Conservation (phyloP, 2,113 vertebrate species). For the Podiceps cristatus region DNA sequence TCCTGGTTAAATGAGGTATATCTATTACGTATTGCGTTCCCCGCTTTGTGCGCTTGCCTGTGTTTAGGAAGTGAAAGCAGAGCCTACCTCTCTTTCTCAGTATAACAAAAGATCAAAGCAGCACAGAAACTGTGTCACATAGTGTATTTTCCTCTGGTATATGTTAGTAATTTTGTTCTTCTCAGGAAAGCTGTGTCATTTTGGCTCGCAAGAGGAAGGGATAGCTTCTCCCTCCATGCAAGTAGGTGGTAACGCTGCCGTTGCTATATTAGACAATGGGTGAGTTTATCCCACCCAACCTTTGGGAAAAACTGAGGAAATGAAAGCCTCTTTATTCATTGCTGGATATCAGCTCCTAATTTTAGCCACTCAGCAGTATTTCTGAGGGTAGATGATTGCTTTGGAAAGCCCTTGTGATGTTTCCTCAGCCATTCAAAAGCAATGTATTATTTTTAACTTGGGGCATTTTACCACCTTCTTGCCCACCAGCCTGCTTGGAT, state of each 20-base stretch:
- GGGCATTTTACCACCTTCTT: slow-evolving; percentile 31
- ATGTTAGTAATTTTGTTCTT: not conserved
- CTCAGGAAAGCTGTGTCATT: not conserved
- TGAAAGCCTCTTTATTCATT: not conserved
- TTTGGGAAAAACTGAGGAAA: not conserved
- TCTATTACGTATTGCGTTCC: not conserved
- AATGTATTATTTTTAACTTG: slow-evolving; percentile 30
- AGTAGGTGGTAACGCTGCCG: not conserved
- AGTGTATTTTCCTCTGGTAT: not conserved
- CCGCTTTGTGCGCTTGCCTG: not conserved
- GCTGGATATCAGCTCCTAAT: not conserved
- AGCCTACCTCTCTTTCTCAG: not conserved
- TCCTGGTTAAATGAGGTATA: not conserved
- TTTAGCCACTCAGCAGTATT: not conserved
- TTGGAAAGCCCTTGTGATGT: not conserved
- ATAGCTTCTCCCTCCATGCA: not conserved
- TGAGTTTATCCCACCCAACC: not conserved
- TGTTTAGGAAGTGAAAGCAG: not conserved
- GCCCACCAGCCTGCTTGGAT: slow-evolving; percentile 11
- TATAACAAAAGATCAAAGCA: not conserved
- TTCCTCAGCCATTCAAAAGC: not conserved
- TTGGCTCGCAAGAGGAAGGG: not conserved
- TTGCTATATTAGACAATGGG: not conserved
- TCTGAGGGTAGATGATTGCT: slow-evolving; percentile 8
- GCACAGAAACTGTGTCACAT: not conserved